phyloP scores from a whole-genome alignment of 2,113 vertebrate genomes.

The Glaucomys volans region DNA sequence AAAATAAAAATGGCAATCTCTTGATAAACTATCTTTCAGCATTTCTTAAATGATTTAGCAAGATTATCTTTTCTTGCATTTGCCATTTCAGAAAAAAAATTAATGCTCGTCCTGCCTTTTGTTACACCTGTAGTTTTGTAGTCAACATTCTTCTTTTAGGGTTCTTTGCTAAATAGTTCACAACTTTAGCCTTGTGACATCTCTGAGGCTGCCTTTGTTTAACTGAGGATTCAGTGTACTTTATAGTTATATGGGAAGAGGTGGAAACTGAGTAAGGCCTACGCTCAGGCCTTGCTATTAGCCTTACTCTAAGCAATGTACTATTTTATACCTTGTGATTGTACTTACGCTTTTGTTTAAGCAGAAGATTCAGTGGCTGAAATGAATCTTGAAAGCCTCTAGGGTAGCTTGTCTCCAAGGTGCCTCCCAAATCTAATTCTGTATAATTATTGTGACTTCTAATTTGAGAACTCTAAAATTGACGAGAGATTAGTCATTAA shows the following conservation, averaged over 20 bases:
- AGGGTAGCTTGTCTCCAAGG: not conserved
- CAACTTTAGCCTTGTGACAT: not conserved
- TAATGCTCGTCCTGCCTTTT: not conserved
- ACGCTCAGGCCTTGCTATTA: not conserved
- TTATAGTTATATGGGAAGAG: not conserved
- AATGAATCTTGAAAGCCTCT: slow-evolving; percentile 13
- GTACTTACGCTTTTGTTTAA: not conserved
- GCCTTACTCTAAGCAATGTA: not conserved
- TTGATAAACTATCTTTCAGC: not conserved
- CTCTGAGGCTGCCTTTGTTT: not conserved
- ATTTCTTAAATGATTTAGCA: slow-evolving; percentile 19
- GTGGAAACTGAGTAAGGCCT: not conserved
- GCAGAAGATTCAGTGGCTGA: not conserved
- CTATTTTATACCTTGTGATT: not conserved
- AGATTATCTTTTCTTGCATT: not conserved
- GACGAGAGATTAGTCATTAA: not conserved
- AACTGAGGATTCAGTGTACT: slow-evolving; percentile 25
- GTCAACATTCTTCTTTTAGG: slow-evolving; percentile 35
- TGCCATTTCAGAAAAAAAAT: slow-evolving; percentile 9
- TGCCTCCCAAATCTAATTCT: not conserved
- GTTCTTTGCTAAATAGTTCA: not conserved
- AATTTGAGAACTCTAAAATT: not conserved
- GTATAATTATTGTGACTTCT: not conserved
- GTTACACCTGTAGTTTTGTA: not conserved
- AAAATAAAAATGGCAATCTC: not conserved